Evolutionary conservation across 2,113 vertebrate genomes (phyloP), one percentile per base, ranked within the genome.

Genomic region (Cygnus buccinator): DNA sequence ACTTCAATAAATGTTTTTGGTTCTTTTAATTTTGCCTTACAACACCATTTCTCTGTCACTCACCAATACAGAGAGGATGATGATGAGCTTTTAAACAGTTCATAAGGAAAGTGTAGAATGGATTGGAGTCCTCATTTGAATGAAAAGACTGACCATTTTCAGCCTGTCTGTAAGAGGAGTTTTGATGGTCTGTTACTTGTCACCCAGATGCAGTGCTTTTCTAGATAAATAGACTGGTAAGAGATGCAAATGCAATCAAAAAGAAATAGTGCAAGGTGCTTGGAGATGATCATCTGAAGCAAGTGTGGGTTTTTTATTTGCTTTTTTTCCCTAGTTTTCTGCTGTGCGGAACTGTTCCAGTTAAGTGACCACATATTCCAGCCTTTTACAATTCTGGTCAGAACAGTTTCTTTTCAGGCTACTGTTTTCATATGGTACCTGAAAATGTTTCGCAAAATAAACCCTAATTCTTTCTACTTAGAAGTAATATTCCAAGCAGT

Each of bases 21-120:
- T 94, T 95, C 85, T 93, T 95, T 97, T 97, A 96, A 97, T 97
- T 98, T 96, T 96, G 82, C 78, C 52, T 92, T 83, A 50, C 43
- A 96, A 80, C 57, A 90, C 88, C 33, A 63, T 48, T 86, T 65
- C 95, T 61, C 21, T 95, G 87, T 97, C 57, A 87, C 63, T 94
- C 54, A 39, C 50, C 63, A 88, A 89, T 84, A 58, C 39, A 55
- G 35, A 57, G 22, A 55, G 21, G 37, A 65, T 35, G 75, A 78
- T 92, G 86, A 90, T 63, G 52, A 90, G 52, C n/a, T 90, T 91
- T 84, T 72, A 90, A 86, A 94, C 97, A 89, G 66, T 94, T 95
- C 90, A 83, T 80, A 73, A 58, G 48, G 44, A 92, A 70, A 57
- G 26, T 75, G 28, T 72, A 75, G 89, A 96, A 68, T 61, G 76